These are phyloP conservation scores for Dendropsophus ebraccatus DNA, from an alignment of 2,113 vertebrate genomes.

Conservation along the genomic window DNA sequence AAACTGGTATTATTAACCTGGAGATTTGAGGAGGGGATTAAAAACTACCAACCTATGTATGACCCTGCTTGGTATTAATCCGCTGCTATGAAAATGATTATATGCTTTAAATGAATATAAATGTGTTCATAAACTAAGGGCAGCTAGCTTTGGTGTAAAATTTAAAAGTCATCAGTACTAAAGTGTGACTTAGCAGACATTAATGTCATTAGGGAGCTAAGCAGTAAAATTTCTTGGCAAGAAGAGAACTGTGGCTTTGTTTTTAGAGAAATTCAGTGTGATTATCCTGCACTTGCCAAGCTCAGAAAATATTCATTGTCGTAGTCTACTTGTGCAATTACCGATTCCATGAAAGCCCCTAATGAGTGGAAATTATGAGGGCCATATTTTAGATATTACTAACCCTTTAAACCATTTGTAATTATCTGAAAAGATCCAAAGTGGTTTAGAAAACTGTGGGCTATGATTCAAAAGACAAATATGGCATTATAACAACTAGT, in stretches of 20 bases:
- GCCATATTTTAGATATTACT: not conserved
- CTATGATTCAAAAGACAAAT: conserved; percentile 9
- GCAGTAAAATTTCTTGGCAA: conserved; percentile 1
- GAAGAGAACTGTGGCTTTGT: conserved; percentile 13
- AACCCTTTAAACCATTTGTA: conserved; percentile 21
- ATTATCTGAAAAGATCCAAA: conserved; percentile 13
- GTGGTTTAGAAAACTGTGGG: conserved; percentile 6
- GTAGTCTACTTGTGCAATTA: not conserved
- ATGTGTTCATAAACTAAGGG: not conserved
- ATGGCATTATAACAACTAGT: conserved; percentile 28
- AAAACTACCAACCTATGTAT: not conserved
- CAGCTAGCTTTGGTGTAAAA: not conserved
- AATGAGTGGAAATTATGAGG: not conserved
- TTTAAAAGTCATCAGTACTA: conserved; percentile 14
- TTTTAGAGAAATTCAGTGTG: not conserved
- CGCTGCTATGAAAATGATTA: not conserved
- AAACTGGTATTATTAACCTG: not conserved
- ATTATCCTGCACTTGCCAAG: conserved; percentile 8
- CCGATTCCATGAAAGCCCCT: not conserved
- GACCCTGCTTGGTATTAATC: not conserved
- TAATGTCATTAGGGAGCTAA: conserved; percentile 2
- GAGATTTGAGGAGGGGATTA: not conserved
- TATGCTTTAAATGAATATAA: not conserved
- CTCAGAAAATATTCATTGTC: not conserved
- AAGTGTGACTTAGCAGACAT: not conserved